Base-by-base conservation (phyloP, 2,113 vertebrate genomes). In the Actenoides lindsayi region DNA sequence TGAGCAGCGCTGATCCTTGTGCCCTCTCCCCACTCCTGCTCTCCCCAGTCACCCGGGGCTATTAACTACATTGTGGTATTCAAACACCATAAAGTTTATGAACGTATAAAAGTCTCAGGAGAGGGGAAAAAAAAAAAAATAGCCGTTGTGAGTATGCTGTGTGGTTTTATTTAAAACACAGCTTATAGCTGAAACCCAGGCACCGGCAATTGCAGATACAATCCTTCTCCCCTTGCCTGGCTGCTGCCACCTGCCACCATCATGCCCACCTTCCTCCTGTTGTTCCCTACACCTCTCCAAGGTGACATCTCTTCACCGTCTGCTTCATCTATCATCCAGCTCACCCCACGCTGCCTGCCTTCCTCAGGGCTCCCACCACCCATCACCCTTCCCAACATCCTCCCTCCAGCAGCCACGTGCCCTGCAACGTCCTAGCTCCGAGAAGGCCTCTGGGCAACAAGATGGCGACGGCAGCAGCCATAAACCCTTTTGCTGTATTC, bases 341-440 rank as follows among this genome's bases (percentile, higher is more conserved):
- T 30, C 1, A 0, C 25, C 59, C 44, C 65, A 31, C 2, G 1
- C 9, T 16, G 9, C 50, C 48, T 64, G 59, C 64, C 13, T 13
- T 31, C 42, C 68, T 30, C 30, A 2, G 1, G 7, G 51, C 30
- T 39, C 48, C 42, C 59, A 24, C 53, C 33, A 63, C 20, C 41
- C 76, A 31, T 31, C 63, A 23, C 15, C 63, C 44, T 37, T 48
- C 57, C 50, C 2, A 0, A 10, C 1, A 0, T 3, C 12, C 2
- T 9, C 71, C 57, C 82, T 70, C 30, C 57, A 20, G 63, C 50
- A 6, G 74, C 56, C 3, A 0, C 6, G 1, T 4, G 21, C 25
- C 42, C 50, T 30, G 11, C 70, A 57, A 1, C 2, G 48, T 24
- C 60, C 41, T 2, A 0, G 7, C 33, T 41, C 16, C 1, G 1